A percentile compares a stretch with the other conserved stretches of the same genome.
phyloP scores from a whole-genome alignment of 2,888 invertebrate species.

The Sceliomorpha sp. region DNA sequence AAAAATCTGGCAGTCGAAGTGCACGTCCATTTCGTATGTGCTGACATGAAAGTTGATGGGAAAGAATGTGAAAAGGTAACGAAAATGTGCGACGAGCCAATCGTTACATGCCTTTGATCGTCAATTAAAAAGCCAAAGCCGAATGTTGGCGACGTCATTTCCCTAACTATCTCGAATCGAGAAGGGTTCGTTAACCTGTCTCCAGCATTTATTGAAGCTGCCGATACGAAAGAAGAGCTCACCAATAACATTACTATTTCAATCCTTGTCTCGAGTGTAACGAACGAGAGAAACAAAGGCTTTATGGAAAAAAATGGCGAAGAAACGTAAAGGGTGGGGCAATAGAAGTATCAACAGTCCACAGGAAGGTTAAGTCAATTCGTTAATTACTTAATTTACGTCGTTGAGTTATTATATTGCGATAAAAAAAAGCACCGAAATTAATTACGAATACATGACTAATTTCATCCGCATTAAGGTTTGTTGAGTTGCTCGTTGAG shows the following conservation, averaged over 20 bases:
- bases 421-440: too few relatives aligned
- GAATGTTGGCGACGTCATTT: slow-evolving; percentile 70
- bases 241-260: slow-evolving; percentile 77
- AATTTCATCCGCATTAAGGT: too few relatives aligned
- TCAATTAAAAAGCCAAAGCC: slow-evolving; percentile 77
- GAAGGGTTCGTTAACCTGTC: slow-evolving; percentile 78
- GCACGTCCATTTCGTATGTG: too few relatives aligned
- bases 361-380: too few relatives aligned
- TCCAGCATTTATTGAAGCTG: slow-evolving; percentile 74
- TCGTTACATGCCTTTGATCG: slow-evolving; percentile 72
- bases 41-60: slow-evolving; percentile 37
- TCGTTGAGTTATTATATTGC: too few relatives aligned
- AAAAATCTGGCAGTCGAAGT: neutral
- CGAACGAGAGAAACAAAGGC: slow-evolving; percentile 36
- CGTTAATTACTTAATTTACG: too few relatives aligned
- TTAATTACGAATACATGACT: too few relatives aligned
- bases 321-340: slow-evolving; percentile 22
- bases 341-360: slow-evolving; percentile 30
- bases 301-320: slow-evolving; percentile 36
- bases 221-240: slow-evolving; percentile 71
- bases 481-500: too few relatives aligned
- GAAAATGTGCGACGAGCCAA: slow-evolving; percentile 28
- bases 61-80: slow-evolving; percentile 39
- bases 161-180: slow-evolving; percentile 52
- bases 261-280: slow-evolving; percentile 65